These are phyloP conservation scores for Ammodytes dubius DNA, from an alignment of 2,113 vertebrate genomes.

Conservation along the genomic window DNA sequence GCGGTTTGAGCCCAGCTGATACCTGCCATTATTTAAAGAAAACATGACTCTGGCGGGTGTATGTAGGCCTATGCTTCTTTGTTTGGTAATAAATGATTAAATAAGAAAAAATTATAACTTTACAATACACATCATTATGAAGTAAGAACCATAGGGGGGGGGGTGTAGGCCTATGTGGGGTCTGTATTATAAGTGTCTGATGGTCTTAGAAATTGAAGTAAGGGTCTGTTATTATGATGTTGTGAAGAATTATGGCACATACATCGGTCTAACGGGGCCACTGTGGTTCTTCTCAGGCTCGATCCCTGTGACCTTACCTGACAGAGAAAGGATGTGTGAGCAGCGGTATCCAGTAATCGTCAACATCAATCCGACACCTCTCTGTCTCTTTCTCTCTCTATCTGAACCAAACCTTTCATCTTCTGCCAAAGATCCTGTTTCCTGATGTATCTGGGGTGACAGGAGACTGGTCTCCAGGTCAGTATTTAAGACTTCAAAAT, in stretches of 20 bases:
- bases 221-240: neutral
- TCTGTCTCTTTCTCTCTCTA: neutral
- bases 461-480: constrained; percentile 38
- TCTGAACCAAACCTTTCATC: constrained; percentile 8
- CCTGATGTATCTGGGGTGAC: constrained; percentile 44
- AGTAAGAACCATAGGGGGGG: too few species aligned
- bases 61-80: neutral
- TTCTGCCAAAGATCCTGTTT: constrained; percentile 44
- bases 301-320: constrained; percentile 26
- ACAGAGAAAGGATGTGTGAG: constrained; percentile 18
- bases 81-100: too few species aligned
- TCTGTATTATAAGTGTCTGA: too few species aligned
- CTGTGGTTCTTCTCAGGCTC: neutral
- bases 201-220: neutral
- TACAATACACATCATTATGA: too few species aligned
- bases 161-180: neutral
- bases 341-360: constrained; percentile 23
- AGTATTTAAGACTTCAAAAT: constrained; percentile 43
- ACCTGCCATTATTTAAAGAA: neutral
- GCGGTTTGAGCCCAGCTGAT: neutral
- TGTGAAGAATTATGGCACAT: neutral
- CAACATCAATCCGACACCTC: constrained; percentile 23
- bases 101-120: too few species aligned
- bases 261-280: neutral
- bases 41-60: neutral